Evolutionary conservation across 2,888 invertebrate genomes (phyloP).

Genomic region (Adineta ricciae): DNA sequence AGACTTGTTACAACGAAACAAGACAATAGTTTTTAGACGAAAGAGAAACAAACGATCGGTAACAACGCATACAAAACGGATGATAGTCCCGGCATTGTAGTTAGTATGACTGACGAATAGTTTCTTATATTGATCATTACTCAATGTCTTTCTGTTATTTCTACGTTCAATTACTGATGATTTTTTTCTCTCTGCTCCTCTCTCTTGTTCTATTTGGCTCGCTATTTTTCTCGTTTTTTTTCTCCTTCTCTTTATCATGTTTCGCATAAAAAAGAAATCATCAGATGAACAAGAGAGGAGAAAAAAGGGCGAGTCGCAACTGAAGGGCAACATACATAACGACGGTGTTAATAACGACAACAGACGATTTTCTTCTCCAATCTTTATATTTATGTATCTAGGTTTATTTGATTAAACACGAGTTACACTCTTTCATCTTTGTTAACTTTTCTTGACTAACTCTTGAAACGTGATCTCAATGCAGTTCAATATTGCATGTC

Average conservation of each 20-base stretch:
- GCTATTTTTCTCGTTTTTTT: not conserved
- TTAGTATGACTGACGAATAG: not conserved
- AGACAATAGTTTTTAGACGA: not conserved
- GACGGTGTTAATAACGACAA: not conserved
- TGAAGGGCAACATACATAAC: not conserved
- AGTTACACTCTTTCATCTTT: too few species aligned
- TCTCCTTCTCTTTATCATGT: not conserved
- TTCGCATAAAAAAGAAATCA: not conserved
- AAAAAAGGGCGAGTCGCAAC: not conserved
- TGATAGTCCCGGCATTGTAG: not conserved
- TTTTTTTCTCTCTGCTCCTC: not conserved
- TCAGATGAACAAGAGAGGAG: not conserved
- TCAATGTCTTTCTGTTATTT: not conserved
- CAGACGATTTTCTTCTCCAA: not conserved
- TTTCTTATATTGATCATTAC: not conserved
- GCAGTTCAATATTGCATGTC: not conserved
- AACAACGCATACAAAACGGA: not conserved
- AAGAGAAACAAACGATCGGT: not conserved
- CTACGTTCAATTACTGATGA: not conserved
- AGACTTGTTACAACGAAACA: not conserved
- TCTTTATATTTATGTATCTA: not conserved
- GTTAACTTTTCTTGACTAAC: too few species aligned
- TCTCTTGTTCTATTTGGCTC: not conserved
- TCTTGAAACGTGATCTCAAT: not conserved
- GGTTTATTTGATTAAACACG: not conserved